Evolutionary conservation across 2,888 invertebrate genomes (phyloP).

Genomic region (Sesia apiformis): DNA sequence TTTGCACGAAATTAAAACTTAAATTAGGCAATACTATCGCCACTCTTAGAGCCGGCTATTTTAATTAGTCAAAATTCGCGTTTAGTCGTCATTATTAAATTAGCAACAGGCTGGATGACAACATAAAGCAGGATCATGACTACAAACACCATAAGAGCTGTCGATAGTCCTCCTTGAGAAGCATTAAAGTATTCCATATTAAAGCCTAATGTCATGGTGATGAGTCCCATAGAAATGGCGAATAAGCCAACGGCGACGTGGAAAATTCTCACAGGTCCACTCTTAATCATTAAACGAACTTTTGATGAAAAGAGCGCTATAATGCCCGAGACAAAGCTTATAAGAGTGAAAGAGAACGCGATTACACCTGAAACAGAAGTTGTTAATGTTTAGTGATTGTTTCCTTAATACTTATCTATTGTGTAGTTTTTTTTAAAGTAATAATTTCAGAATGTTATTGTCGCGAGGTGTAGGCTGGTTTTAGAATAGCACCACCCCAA

Average conservation of each 20-base stretch:
- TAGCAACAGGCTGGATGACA: conserved; percentile 47
- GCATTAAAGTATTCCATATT: conserved; percentile 48
- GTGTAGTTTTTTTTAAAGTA: no score
- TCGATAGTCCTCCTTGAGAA: conserved; percentile 35
- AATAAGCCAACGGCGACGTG: conserved; percentile 69
- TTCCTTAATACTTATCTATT: no score
- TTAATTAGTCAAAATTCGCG: conserved; percentile 46
- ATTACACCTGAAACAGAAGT: conserved; percentile 53
- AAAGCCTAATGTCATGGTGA: conserved; percentile 54
- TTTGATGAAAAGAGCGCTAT: conserved; percentile 66
- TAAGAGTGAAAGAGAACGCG: conserved; percentile 57
- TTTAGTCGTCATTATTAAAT: conserved; percentile 44
- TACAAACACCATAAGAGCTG: conserved; percentile 48
- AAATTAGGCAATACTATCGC: background rate
- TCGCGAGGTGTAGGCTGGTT: no score
- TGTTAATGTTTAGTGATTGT: no score
- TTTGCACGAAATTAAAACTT: background rate
- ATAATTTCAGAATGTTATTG: no score
- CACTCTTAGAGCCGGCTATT: conserved; percentile 22
- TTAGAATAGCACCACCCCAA: no score
- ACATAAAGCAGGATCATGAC: conserved; percentile 41
- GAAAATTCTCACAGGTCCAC: conserved; percentile 60
- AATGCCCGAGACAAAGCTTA: conserved; percentile 63
- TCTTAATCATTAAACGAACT: conserved; percentile 58
- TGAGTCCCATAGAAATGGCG: conserved; percentile 67